Percentiles rank a stretch among this genome's conserved stretches.
These are phyloP conservation scores for Drosophila saltans DNA, from an alignment of 1,140 invertebrate genomes.

Conservation along the genomic window DNA sequence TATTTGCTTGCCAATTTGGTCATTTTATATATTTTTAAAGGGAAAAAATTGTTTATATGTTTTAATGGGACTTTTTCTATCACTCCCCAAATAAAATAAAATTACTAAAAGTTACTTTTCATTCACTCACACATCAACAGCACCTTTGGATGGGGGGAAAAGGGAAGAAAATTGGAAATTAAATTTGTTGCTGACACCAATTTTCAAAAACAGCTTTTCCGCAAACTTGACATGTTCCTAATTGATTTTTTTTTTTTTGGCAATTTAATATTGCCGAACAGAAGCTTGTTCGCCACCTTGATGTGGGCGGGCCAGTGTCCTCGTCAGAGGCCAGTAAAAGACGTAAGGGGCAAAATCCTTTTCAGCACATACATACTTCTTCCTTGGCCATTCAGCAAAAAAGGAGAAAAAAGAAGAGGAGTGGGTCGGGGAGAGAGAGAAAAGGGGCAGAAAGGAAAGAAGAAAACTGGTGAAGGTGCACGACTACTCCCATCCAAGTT, in stretches of 20 bases:
- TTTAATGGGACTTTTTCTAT: too few relatives aligned
- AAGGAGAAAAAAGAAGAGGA: not conserved
- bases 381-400: constrained; percentile 65
- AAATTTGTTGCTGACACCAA: constrained; percentile 77
- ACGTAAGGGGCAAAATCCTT: constrained; percentile 71
- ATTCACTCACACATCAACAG: not conserved
- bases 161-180: constrained; percentile 54
- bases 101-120: constrained; percentile 1
- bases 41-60: not conserved
- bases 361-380: constrained; percentile 74
- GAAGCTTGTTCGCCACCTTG: constrained; percentile 24
- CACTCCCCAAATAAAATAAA: not conserved
- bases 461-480: constrained; percentile 40
- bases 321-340: constrained; percentile 48
- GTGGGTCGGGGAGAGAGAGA: not conserved
- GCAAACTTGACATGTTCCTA: constrained; percentile 80
- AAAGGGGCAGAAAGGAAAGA: not conserved
- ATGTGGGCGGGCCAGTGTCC: constrained; percentile 43
- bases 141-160: not conserved
- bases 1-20: not conserved
- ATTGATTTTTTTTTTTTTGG: constrained; percentile 76
- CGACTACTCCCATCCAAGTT: constrained; percentile 27
- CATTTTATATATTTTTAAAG: not conserved
- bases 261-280: constrained; percentile 81
- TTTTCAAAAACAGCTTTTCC: constrained; percentile 78